Evolutionary conservation across 2,113 vertebrate species (phyloP).

Genomic region (Thomomys bottae): DNA sequence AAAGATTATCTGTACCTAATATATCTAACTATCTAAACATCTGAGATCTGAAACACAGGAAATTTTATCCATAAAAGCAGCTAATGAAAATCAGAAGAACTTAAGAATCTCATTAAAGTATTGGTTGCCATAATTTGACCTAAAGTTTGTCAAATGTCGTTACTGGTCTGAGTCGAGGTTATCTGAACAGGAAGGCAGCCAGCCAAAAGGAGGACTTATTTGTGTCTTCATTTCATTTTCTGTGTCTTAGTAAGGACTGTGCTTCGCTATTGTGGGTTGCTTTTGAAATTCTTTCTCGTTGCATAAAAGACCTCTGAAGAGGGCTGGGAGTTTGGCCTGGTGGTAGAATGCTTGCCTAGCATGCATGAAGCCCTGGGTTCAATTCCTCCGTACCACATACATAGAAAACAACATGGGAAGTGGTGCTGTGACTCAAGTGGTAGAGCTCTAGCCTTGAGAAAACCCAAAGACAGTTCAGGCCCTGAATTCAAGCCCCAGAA

Average conservation of each 20-base stretch:
- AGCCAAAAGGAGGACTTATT: background rate
- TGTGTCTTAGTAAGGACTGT: background rate
- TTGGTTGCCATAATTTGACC: background rate
- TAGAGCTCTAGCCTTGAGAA: too few relatives aligned
- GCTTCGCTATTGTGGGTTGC: background rate
- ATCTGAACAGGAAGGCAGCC: background rate
- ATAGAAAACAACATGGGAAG: too few relatives aligned
- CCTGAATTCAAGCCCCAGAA: too few relatives aligned
- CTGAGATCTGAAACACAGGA: constrained; percentile 17
- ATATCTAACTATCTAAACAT: background rate
- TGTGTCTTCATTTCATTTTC: background rate
- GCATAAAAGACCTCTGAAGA: background rate
- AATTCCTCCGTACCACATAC: too few relatives aligned
- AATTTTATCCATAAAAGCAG: constrained; percentile 40
- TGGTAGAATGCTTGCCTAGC: too few relatives aligned
- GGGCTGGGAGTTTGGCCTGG: too few relatives aligned
- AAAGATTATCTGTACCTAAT: background rate
- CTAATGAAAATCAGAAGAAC: background rate
- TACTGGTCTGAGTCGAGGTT: background rate
- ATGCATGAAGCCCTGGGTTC: too few relatives aligned
- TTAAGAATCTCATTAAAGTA: background rate
- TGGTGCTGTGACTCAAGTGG: too few relatives aligned
- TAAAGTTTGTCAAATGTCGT: background rate
- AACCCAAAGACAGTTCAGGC: too few relatives aligned
- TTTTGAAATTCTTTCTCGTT: constrained; percentile 41